These are phyloP conservation scores for Melanerpes aurifrons DNA, from an alignment of 2,113 vertebrate genomes.

Conservation along the genomic window DNA sequence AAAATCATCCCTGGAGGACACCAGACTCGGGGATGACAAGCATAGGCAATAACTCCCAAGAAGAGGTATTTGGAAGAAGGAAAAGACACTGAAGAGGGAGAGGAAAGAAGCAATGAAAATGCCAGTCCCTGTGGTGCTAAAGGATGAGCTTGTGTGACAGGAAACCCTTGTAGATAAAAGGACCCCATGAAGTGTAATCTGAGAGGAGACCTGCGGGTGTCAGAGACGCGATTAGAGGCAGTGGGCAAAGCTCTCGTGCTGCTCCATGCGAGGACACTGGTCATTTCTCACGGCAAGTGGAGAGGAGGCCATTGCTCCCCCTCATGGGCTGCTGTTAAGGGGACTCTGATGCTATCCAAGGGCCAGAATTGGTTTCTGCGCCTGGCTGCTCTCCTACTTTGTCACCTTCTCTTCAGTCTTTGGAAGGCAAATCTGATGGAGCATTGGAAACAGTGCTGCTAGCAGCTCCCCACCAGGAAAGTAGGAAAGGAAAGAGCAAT, in stretches of 20 bases:
- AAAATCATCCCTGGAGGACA: not conserved
- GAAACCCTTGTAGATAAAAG: not conserved
- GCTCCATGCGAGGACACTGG: not conserved
- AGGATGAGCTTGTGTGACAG: not conserved
- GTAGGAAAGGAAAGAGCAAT: too few species aligned
- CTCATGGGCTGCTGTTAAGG: not conserved
- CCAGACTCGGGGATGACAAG: not conserved
- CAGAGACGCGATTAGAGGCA: not conserved
- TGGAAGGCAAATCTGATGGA: too few species aligned
- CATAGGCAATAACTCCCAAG: not conserved
- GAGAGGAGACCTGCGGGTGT: not conserved
- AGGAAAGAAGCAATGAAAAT: not conserved
- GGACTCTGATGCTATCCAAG: not conserved
- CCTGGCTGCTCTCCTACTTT: not conserved
- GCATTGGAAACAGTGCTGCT: too few species aligned
- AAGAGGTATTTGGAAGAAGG: not conserved
- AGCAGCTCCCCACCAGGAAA: too few species aligned
- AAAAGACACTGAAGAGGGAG: not conserved
- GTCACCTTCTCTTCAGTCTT: too few species aligned
- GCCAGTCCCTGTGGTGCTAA: not conserved
- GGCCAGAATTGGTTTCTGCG: not conserved
- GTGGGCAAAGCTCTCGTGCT: not conserved
- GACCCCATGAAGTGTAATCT: not conserved
- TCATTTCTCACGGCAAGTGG: not conserved
- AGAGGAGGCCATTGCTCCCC: not conserved